Evolutionary conservation across 2,888 invertebrate genomes (phyloP), one percentile per base, ranked within the genome.

Genomic region (Coenonympha glycerion): DNA sequence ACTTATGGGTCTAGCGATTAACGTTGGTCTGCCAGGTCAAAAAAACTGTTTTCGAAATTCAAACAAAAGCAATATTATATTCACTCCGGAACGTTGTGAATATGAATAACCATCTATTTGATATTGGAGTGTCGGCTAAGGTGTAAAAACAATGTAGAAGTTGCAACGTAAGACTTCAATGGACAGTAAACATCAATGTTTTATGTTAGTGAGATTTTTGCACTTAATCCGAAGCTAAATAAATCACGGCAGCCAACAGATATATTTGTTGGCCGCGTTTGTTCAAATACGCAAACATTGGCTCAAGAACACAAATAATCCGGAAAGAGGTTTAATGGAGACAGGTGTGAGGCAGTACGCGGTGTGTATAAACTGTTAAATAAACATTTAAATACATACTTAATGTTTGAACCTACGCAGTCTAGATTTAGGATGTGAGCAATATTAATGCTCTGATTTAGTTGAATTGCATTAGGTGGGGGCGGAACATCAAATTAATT

Each of bases 231-330:
- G 37, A 40, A 52, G 13, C 22, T 24, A n/a, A 33, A 48, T 47
- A 47, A 50, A 50, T 47, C 42, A 24, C 47, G 34, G 39, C 31
- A 55, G 51, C 36, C 47, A 51, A 55, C 49, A 64, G 58, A 66
- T 66, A 47, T 37, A 65, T 63, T 66, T 68, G 64, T 64, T 56
- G 49, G 47, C 56, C 53, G 50, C 49, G 56, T 57, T 60, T 58
- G 53, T 42, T 41, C 50, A 46, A 45, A 51, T 44, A 41, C 36
- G 49, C 56, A 60, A 59, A 59, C 58, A 60, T 59, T 50, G 51
- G 53, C 36, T 28, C 50, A 47, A 24, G 49, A 56, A 53, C 37
- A 44, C 59, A 61, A 57, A 58, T 55, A 53, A 46, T 48, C 49
- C 40, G 45, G 33, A 53, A 57, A 52, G 34, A 49, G 44, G 51